Base-by-base conservation (phyloP, 2,888 invertebrate genomes). In the Rhamphomyia laevipes region DNA sequence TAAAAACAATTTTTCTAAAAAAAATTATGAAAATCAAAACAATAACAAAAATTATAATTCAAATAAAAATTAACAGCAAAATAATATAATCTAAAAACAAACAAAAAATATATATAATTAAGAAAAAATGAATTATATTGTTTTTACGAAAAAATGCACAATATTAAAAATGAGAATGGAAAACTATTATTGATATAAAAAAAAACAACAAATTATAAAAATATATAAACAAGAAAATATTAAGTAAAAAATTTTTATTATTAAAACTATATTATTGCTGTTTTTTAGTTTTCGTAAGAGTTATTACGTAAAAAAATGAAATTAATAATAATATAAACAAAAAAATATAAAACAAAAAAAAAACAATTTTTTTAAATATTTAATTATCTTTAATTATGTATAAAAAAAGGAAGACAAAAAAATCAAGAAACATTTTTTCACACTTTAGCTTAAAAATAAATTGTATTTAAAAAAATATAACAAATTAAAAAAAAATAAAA, bases 361-460 rank as follows among this genome's bases (percentile, higher is more conserved):
- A 57, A 58, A 57, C 4, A 27, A 42, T 23, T 23, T 42, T 42
- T 42, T 21, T 21, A 23, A 42, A 21, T 21, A 21, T 42, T 23
- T 21, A 42, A 42, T 42, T 42, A 42, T 27, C 42, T 42, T 42
- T 23, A 42, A 42, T 42, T 42, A 42, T 42, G 42, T 42, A 42
- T 42, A 53, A 53, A 49, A 54, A 58, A 56, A 58, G 54, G 56
- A 49, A 55, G 50, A 59, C 58, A 62, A 60, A 53, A 55, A 51
- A 55, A 56, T 61, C 63, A 60, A 68, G 65, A 66, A 66, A 55
- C 55, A 66, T 66, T 67, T 67, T 67, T 67, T 67, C 67, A 67
- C 67, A 67, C 67, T 68, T 67, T 68, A 67, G 67, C 67, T 67
- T 67, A 68, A 42, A 40, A 42, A 68, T 66, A 67, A 67, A 68